A percentile compares a stretch with the other conserved stretches of the same genome.
phyloP scores from a whole-genome alignment of 2,797 vertebrate genomes.

The Crenichthys baileyi region DNA sequence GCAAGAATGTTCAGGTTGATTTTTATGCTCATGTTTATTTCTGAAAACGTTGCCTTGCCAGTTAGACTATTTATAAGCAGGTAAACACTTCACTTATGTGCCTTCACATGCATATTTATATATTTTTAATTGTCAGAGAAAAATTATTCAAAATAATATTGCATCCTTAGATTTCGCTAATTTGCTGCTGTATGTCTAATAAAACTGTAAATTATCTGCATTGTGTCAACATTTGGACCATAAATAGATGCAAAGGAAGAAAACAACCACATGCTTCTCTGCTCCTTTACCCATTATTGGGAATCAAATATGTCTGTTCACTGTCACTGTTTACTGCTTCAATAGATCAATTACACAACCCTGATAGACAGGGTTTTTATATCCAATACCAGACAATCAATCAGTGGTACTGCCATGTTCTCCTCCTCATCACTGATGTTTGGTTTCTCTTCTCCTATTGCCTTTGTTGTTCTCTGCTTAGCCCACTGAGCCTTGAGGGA shows the following conservation, averaged over 20 bases:
- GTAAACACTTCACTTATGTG: background rate
- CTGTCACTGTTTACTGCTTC: slow-evolving; percentile 26
- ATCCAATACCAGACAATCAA: slow-evolving; percentile 29
- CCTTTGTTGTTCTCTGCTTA: slow-evolving; percentile 37
- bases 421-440: slow-evolving; percentile 11
- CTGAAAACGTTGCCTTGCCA: background rate
- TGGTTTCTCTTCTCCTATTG: slow-evolving; percentile 12
- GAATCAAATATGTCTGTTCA: slow-evolving; percentile 42
- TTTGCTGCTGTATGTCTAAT: background rate
- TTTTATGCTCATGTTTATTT: background rate
- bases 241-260: background rate
- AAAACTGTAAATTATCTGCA: background rate
- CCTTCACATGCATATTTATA: background rate
- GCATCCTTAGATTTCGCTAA: background rate
- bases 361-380: slow-evolving; percentile 18
- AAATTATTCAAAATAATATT: background rate
- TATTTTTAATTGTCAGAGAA: background rate
- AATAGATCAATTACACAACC: slow-evolving; percentile 37
- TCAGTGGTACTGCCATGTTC: background rate
- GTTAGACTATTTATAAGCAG: background rate
- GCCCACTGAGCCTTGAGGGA: slow-evolving; percentile 10
- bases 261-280: slow-evolving; percentile 10
- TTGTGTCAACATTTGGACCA: background rate
- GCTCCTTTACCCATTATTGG: background rate
- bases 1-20: background rate